Percentiles rank a stretch among this genome's conserved stretches.
phyloP scores from a whole-genome alignment of 2,888 invertebrate species.

The Pantelozetes paolii region DNA sequence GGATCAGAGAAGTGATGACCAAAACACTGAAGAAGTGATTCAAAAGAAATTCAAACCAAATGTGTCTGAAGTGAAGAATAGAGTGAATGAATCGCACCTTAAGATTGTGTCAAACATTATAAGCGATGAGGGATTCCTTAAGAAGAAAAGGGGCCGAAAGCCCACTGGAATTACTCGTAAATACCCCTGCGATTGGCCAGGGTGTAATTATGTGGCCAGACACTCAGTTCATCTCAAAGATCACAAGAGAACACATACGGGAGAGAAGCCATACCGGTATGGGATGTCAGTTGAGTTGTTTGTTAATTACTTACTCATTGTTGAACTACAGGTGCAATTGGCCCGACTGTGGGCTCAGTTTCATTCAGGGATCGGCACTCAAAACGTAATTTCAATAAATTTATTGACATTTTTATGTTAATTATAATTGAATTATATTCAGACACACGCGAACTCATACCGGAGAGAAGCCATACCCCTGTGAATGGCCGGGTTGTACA shows the following conservation, averaged over 20 bases:
- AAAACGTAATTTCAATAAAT: slow-evolving; percentile 18
- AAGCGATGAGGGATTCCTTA: not conserved
- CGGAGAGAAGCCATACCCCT: slow-evolving; percentile 38
- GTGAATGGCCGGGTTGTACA: slow-evolving; percentile 52
- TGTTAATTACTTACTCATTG: not conserved
- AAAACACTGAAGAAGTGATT: not conserved
- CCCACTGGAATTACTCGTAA: slow-evolving; percentile 17
- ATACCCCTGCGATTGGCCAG: slow-evolving; percentile 41
- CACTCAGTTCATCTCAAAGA: slow-evolving; percentile 37
- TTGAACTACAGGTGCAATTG: slow-evolving; percentile 34
- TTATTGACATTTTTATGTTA: not conserved
- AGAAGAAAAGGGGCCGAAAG: slow-evolving; percentile 20
- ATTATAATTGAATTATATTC: not conserved
- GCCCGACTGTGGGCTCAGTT: slow-evolving; percentile 40
- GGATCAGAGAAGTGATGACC: not conserved
- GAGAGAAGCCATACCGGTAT: slow-evolving; percentile 39
- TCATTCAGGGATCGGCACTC: slow-evolving; percentile 38
- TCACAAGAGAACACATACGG: slow-evolving; percentile 37
- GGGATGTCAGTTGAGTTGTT: not conserved
- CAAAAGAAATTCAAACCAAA: not conserved
- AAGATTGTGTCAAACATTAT: not conserved
- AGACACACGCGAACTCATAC: slow-evolving; percentile 54
- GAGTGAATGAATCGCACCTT: not conserved
- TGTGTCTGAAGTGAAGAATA: too few species aligned
- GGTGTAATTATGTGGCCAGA: slow-evolving; percentile 38